These are phyloP conservation scores for Magallana ariakensis DNA, from an alignment of 1,140 invertebrate species.

Conservation along the genomic window DNA sequence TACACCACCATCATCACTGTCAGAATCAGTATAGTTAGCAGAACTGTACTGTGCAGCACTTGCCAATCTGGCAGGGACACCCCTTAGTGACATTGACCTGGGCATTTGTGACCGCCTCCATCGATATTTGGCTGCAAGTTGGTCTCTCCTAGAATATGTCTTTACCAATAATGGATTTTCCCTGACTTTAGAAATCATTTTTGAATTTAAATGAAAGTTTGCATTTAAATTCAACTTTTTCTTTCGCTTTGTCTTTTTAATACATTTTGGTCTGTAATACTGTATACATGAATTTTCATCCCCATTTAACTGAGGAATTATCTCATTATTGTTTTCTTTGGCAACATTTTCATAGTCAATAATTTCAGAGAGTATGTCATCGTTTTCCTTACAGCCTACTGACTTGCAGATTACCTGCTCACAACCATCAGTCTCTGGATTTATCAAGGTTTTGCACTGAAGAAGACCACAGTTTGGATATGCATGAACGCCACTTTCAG, in stretches of 20 bases:
- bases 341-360: conserved; percentile 34
- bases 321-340: conserved; percentile 45
- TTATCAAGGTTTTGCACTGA: conserved; percentile 39
- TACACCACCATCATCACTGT: conserved; percentile 60
- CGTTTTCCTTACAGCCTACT: conserved; percentile 34
- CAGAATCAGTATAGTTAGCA: conserved; percentile 40
- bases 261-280: conserved; percentile 42
- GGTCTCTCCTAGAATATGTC: background rate
- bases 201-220: conserved; percentile 13
- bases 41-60: conserved; percentile 42
- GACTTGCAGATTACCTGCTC: conserved; percentile 31
- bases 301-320: conserved; percentile 25
- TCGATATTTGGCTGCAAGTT: conserved; percentile 5
- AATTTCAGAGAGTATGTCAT: conserved; percentile 17
- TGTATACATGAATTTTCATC: conserved; percentile 41
- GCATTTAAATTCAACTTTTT: background rate
- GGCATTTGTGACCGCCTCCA: conserved; percentile 29
- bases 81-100: conserved; percentile 46
- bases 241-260: conserved; percentile 18
- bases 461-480: conserved; percentile 3
- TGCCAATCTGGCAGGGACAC: conserved; percentile 50
- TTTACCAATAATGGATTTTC: conserved; percentile 35
- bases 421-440: conserved; percentile 34
- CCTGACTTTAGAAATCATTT: conserved; percentile 24
- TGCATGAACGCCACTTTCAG: background rate